Evolutionary conservation across 2,113 vertebrate species (phyloP).

Genomic region (Ceratotherium simum): DNA sequence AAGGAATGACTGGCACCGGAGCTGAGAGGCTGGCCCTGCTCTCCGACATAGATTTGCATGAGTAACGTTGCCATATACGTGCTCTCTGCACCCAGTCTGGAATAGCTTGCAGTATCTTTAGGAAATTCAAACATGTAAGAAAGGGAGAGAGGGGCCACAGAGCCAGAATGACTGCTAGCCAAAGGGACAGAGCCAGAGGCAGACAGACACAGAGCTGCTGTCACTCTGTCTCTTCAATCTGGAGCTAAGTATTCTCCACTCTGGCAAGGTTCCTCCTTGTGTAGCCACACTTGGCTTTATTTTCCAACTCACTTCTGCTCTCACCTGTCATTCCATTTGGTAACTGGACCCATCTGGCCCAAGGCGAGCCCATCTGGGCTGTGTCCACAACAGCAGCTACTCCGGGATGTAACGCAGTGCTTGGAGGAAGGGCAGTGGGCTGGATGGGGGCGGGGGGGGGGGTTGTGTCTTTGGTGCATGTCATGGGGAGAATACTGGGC

Average conservation of each 20-base stretch:
- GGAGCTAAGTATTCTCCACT: background rate
- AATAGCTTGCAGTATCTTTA: background rate
- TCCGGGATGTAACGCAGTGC: background rate
- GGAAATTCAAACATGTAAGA: background rate
- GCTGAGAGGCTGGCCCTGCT: background rate
- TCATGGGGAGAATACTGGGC: background rate
- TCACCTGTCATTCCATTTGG: background rate
- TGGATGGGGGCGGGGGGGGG: background rate
- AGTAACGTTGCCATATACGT: fast-evolving
- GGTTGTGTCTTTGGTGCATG: background rate
- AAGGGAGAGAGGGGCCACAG: background rate
- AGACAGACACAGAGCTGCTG: background rate
- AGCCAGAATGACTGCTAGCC: background rate
- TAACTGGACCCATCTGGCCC: background rate
- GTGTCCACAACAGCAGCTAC: background rate
- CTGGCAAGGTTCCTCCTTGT: background rate
- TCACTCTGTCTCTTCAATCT: background rate
- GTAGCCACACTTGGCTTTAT: background rate
- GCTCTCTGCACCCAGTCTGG: background rate
- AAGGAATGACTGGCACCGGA: background rate
- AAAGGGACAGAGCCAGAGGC: background rate
- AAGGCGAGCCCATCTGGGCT: background rate
- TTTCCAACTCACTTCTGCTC: background rate
- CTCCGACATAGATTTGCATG: background rate
- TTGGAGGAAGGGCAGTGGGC: background rate